These are phyloP conservation scores for Xestoiulus laeticollis DNA, from an alignment of 2,888 invertebrate genomes.

Conservation along the genomic window DNA sequence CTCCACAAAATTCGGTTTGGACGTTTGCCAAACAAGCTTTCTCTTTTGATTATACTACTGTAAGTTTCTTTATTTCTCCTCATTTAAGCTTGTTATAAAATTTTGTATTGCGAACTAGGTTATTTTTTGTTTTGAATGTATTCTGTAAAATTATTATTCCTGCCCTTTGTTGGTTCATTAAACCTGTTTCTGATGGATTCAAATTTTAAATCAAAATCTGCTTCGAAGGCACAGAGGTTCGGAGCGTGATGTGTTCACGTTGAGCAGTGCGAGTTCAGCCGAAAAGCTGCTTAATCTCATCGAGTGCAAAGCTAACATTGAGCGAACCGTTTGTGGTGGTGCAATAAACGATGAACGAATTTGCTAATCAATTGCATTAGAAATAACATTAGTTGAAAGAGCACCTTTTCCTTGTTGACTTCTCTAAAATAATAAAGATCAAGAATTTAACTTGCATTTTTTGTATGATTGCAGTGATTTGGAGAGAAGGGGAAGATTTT, in stretches of 20 bases:
- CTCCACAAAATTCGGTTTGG: not conserved
- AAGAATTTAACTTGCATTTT: not conserved
- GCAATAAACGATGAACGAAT: not conserved
- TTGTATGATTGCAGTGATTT: too few relatives aligned
- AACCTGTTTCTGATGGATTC: conserved; percentile 2
- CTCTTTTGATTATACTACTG: not conserved
- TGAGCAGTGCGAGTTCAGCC: not conserved
- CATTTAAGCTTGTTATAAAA: not conserved
- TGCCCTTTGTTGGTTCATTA: not conserved
- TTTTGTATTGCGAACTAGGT: not conserved
- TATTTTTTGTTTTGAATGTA: not conserved
- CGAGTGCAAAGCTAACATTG: not conserved
- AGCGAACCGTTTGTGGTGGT: not conserved
- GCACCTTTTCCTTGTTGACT: not conserved
- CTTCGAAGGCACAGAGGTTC: not conserved
- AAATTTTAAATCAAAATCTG: conserved; percentile 24
- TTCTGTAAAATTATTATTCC: not conserved
- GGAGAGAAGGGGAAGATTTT: too few relatives aligned
- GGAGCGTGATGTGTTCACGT: not conserved
- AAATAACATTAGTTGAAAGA: not conserved
- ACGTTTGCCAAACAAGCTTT: not conserved
- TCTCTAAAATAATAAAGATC: not conserved
- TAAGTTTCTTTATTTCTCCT: not conserved
- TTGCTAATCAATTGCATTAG: not conserved
- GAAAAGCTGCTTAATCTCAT: not conserved